phyloP scores from a whole-genome alignment of 2,888 invertebrate genomes.

The Ennomos erosarius region DNA sequence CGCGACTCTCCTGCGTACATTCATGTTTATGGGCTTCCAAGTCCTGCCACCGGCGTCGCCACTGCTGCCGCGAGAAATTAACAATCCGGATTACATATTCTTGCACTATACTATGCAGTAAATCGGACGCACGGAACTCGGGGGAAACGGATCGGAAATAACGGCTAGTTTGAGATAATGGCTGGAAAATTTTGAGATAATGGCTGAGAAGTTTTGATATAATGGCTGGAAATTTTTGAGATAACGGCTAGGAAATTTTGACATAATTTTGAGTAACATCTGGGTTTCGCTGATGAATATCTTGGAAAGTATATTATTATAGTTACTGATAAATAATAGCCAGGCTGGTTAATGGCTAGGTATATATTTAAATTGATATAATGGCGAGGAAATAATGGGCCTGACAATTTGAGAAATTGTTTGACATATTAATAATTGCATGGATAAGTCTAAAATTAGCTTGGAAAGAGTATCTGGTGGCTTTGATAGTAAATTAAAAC shows the following conservation, averaged over 20 bases:
- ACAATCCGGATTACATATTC: conserved; percentile 85
- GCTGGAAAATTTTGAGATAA: too few relatives aligned
- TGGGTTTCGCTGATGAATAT: not conserved
- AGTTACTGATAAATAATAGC: not conserved
- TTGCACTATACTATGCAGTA: conserved; percentile 81
- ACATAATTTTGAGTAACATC: conserved; percentile 2
- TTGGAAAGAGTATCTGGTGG: too few relatives aligned
- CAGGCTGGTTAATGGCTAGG: too few relatives aligned
- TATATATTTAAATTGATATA: too few relatives aligned
- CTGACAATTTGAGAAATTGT: too few relatives aligned
- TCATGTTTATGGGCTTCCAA: conserved; percentile 98
- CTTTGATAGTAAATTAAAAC: too few relatives aligned
- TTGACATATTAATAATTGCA: too few relatives aligned
- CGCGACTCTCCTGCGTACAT: conserved; percentile 95
- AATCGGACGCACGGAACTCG: conserved; percentile 37
- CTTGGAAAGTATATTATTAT: not conserved
- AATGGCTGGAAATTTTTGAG: conserved; percentile 3
- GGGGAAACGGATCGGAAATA: conserved; percentile 13
- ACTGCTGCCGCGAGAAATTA: conserved; percentile 77
- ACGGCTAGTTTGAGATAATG: too few relatives aligned
- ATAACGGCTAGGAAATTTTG: conserved; percentile 2
- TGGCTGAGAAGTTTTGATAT: not conserved
- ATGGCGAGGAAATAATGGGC: too few relatives aligned
- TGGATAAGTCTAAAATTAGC: too few relatives aligned
- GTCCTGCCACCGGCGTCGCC: conserved; percentile 93